Base-by-base conservation (phyloP, 2,797 vertebrate genomes). In the Toxotes lorentzi region DNA sequence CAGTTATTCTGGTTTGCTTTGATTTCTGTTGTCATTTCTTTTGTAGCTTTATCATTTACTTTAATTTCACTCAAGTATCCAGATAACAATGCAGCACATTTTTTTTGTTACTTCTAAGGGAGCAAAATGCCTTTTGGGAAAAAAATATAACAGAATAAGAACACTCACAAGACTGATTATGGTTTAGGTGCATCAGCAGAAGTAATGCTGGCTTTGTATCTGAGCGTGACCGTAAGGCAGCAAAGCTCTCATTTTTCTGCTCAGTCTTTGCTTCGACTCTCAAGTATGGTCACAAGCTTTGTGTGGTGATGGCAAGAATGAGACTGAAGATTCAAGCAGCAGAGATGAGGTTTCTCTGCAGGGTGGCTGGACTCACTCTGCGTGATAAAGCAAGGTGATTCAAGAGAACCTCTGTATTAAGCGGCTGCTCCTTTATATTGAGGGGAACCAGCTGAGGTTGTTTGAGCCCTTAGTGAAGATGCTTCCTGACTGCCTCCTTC, bases 261-360 rank as follows among this genome's bases (percentile, higher is more conserved):
- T 57, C 35, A 38, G 51, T 54, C 30, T 43, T 64, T 50, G 71
- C 48, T 57, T 32, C 1, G 2, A 64, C n/a, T 67, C n/a, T 48
- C 13, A 57, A 58, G 72, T 47, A 11, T 8, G 59, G 54, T 51
- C 23, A n/a, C 7, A 21, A 68, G 51, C 51, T 81, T 68, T 77
- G 32, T 40, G 48, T 61, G 58, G 69, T 48, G 58, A 70, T 47
- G 9, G 30, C 30, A 10, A 78, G 51, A 48, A 51, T 27, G 43
- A 63, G 23, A 68, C 0, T 51, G 62, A 70, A 62, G 59, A 57
- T 47, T 74, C 4, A 35, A 66, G 79, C 23, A 50, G 58, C 51
- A 13, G 40, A 67, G 57, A 71, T 68, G 68, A 64, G 51, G 51
- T 63, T 75, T 85, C 75, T 67, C 70, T 68, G 56, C 24, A 27